A percentile compares a stretch with the other conserved stretches of the same genome.
Evolutionary conservation across 2,888 invertebrate genomes (phyloP).

Genomic region (Pyrrhosoma nymphula): DNA sequence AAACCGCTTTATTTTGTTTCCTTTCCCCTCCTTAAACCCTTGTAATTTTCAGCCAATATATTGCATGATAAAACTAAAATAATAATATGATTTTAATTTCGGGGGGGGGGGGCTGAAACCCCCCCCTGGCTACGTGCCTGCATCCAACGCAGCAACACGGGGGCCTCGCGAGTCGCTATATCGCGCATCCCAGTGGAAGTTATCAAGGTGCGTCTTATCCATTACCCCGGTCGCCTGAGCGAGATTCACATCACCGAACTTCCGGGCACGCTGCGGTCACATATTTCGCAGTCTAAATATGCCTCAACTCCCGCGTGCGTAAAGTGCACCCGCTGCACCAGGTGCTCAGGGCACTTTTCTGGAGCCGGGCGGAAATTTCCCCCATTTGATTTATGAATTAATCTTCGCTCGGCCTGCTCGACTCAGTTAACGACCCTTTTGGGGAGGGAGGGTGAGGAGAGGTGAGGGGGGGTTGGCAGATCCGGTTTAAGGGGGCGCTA

Average conservation of each 20-base stretch:
- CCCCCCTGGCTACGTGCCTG: too few relatives aligned
- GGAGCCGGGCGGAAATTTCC: not conserved
- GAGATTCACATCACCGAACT: not conserved
- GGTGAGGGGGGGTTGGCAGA: not conserved
- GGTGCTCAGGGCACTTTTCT: not conserved
- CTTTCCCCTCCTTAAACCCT: too few relatives aligned
- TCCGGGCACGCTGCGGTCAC: not conserved
- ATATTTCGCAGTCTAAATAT: not conserved
- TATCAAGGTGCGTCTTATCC: not conserved
- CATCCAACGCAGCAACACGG: not conserved
- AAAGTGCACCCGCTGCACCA: not conserved
- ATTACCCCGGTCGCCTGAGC: not conserved
- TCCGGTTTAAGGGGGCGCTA: not conserved
- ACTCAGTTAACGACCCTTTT: not conserved
- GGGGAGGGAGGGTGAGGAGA: not conserved
- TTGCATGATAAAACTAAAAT: too few relatives aligned
- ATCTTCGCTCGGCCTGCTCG: not conserved
- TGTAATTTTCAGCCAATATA: too few relatives aligned
- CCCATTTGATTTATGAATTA: slow-evolving; percentile 13
- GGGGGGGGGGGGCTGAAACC: too few relatives aligned
- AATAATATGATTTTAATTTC: too few relatives aligned
- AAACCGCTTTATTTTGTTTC: too few relatives aligned
- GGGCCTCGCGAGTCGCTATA: not conserved
- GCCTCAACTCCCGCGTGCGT: not conserved
- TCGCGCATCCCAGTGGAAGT: not conserved